Evolutionary conservation across 2,113 vertebrate genomes (phyloP), one percentile per base, ranked within the genome.

Genomic region (Brachirus orientalis): DNA sequence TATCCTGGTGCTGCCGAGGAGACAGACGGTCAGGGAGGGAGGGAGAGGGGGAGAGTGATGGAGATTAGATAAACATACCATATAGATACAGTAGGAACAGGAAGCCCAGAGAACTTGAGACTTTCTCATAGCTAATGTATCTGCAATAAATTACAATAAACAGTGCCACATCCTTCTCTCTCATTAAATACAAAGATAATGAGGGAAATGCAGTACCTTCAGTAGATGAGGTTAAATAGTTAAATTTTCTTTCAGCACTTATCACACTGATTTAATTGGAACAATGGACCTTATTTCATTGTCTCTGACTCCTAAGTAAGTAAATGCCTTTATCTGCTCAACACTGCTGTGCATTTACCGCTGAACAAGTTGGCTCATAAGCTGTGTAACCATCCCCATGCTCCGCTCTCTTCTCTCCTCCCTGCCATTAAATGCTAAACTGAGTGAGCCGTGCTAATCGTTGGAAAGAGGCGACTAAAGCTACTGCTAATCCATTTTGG

Each of bases 401-500:
- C 79, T 83, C 77, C 61, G 70, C 52, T 75, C 73, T 69, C 74
- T 72, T 68, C 75, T 59, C 79, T 80, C 80, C 75, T 63, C 65
- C 63, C 82, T 56, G 80, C 82, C 52, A 77, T 54, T 84, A 73
- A 89, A 86, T 70, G 77, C 84, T 75, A 83, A 86, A 87, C 84
- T 35, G 43, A 88, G 80, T 79, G 48, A 86, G 69, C 75, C 74
- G 53, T 63, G 79, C 83, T 93, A 91, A 91, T 91, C 90, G 87
- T 86, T 69, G 79, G 85, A 80, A 89, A 90, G 86, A 92, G 88
- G 91, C 86, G 87, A 88, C 85, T 88, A 93, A 93, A 93, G 91
- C 90, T 88, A 83, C 79, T 72, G 82, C 90, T 93, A 93, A 94
- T 93, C 93, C 93, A 87, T 91, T 89, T 90, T 88, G 85, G 90